Evolutionary conservation across 2,888 invertebrate genomes (phyloP).

Genomic region (Monopis laevigella): DNA sequence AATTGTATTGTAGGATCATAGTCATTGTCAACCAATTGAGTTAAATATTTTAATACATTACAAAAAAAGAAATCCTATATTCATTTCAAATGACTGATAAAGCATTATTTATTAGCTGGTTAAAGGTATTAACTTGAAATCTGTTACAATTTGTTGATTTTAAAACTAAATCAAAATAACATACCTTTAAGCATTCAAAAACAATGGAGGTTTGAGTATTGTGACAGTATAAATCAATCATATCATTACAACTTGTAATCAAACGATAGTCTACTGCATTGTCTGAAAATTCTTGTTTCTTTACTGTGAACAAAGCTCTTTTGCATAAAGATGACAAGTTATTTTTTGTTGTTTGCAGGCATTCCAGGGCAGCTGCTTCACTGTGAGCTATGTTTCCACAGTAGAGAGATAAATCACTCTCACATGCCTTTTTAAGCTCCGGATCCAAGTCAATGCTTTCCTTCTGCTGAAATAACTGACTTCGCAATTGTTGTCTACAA

Average conservation of each 20-base stretch:
- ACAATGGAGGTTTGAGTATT: constrained; percentile 74
- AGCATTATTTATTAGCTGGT: too few relatives aligned
- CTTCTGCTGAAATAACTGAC: constrained; percentile 91
- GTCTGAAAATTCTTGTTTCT: constrained; percentile 86
- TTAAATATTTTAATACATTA: too few relatives aligned
- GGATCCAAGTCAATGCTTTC: constrained; percentile 90
- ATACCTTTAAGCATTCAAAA: constrained; percentile 81
- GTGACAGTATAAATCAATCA: constrained; percentile 87
- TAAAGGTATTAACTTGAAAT: too few relatives aligned
- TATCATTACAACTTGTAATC: constrained; percentile 83
- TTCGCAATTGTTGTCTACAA: constrained; percentile 90
- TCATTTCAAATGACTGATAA: too few relatives aligned
- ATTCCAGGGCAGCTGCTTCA: constrained; percentile 80
- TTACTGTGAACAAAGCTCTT: constrained; percentile 83
- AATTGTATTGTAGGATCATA: too few relatives aligned
- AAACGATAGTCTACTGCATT: constrained; percentile 89
- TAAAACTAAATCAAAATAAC: too few relatives aligned
- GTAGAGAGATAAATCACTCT: constrained; percentile 76
- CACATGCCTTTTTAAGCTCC: constrained; percentile 83
- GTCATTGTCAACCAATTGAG: too few relatives aligned
- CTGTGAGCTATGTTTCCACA: constrained; percentile 77
- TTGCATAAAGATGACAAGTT: constrained; percentile 77
- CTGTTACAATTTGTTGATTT: too few relatives aligned
- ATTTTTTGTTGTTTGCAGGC: constrained; percentile 73
- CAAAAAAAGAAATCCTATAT: too few relatives aligned